A percentile compares a stretch with the other conserved stretches of the same genome.
phyloP scores from a whole-genome alignment of 2,113 vertebrate genomes.

The Clarias macrocephalus region DNA sequence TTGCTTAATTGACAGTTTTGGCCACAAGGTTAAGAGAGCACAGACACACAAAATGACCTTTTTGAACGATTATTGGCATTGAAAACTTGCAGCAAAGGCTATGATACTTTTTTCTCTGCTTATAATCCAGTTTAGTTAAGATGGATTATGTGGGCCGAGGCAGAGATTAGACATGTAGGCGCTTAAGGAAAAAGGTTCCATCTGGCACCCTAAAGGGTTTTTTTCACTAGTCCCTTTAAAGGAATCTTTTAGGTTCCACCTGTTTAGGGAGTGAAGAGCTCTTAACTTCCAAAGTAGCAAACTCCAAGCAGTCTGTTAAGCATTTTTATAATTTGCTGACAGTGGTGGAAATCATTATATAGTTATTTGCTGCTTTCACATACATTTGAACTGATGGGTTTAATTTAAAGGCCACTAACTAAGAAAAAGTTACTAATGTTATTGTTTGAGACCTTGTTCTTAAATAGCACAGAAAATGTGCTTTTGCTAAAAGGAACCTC shows the following conservation, averaged over 20 bases:
- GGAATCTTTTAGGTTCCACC: neutral
- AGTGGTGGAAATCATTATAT: neutral
- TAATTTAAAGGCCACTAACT: neutral
- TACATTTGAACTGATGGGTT: neutral
- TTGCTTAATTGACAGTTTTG: conserved; percentile 70
- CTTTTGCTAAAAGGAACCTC: too few relatives aligned
- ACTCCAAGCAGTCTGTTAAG: neutral
- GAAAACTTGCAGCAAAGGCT: neutral
- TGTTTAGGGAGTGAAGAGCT: neutral
- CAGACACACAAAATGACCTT: conserved; percentile 22
- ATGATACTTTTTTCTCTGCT: neutral
- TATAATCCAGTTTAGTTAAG: conserved; percentile 5
- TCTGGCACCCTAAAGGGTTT: neutral
- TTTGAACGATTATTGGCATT: conserved; percentile 2
- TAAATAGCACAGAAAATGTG: too few relatives aligned
- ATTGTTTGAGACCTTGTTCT: neutral
- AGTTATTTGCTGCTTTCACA: neutral
- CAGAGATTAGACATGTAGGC: neutral
- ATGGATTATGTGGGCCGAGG: neutral
- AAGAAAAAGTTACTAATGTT: neutral
- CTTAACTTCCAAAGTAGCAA: neutral
- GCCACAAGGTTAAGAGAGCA: conserved; percentile 66
- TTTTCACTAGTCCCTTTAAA: neutral
- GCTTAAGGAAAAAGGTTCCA: neutral
- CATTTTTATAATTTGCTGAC: neutral